Evolutionary conservation across 2,888 invertebrate genomes (phyloP), one percentile per base, ranked within the genome.

Genomic region (Stomorhina lunata): DNA sequence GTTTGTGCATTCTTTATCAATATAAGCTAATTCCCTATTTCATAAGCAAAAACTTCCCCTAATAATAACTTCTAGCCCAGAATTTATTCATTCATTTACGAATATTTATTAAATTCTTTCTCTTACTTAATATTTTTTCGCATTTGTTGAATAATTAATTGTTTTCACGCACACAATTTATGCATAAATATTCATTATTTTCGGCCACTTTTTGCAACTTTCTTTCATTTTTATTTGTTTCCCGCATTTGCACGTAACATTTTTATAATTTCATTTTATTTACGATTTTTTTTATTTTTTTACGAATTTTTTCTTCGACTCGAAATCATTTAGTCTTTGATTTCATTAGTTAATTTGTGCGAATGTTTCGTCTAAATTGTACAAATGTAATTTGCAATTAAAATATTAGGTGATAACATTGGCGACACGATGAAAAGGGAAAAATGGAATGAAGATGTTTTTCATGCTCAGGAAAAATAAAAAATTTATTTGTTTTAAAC

Each of bases 101-200:
- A 43, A 43, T 17, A 43, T 55, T 61, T 53, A 40, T n/a, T n/a
- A n/a, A n/a, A n/a, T n/a, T n/a, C 27, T 69, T 43, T 15, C 32
- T 10, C 55, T 57, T 32, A 63, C 50, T 65, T 29, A 65, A n/a
- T 37, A 59, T 71, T 68, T 34, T 34, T 37, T 29, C 15, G 29
- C 2, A 6, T 61, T 50, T 48, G 7, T 53, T 50, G 27, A 59
- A 10, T 66, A 53, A 82, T 76, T 83, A 84, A 84, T 85, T 85
- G 79, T 82, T 83, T 81, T 72, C 77, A 84, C 84, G 85, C 85
- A 85, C 85, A 85, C 85, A 63, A 83, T 80, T 80, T 63, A 57
- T 73, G 61, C 78, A 84, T 84, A 84, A 85, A 85, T 85, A 81
- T 81, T 80, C 29, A 75, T 73, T 66, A 73, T 40, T 71, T 69